phyloP scores from a whole-genome alignment of 1,140 invertebrate genomes.

The Brachionus calyciflorus region DNA sequence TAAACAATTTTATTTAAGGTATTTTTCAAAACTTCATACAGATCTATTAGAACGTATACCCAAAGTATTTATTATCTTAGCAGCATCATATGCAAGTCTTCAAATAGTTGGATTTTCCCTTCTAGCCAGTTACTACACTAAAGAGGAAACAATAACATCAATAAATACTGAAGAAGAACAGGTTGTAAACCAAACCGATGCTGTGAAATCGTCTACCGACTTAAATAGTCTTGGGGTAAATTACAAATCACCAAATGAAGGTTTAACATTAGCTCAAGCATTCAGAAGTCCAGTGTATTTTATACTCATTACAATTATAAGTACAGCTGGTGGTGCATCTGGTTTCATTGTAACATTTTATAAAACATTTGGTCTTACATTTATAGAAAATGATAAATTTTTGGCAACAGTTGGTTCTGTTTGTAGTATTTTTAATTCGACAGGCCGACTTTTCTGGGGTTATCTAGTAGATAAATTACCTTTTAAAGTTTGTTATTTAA shows the following conservation, averaged over 20 bases:
- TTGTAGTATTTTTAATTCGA: constrained; percentile 50
- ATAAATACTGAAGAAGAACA: not conserved
- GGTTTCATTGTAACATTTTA: constrained; percentile 43
- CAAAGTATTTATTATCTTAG: constrained; percentile 50
- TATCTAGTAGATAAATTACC: constrained; percentile 49
- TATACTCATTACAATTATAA: constrained; percentile 46
- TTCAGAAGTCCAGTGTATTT: constrained; percentile 31
- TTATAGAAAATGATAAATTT: constrained; percentile 51
- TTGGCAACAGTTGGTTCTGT: constrained; percentile 52
- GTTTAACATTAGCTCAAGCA: constrained; percentile 50
- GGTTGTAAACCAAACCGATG: constrained; percentile 15
- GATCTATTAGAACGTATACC: constrained; percentile 51
- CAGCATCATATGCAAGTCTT: constrained; percentile 48
- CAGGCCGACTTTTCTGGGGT: constrained; percentile 51
- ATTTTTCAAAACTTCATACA: constrained; percentile 52
- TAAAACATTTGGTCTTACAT: constrained; percentile 51
- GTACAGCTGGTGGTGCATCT: not conserved
- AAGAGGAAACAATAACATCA: not conserved
- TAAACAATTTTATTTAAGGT: constrained; percentile 55
- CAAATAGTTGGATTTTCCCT: constrained; percentile 49
- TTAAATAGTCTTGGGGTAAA: constrained; percentile 48
- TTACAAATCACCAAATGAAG: constrained; percentile 50
- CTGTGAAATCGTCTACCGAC: constrained; percentile 46
- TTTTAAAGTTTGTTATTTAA: constrained; percentile 34
- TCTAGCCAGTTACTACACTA: constrained; percentile 47